Evolutionary conservation across 2,888 invertebrate genomes (phyloP).

Genomic region (Euclidia mi): DNA sequence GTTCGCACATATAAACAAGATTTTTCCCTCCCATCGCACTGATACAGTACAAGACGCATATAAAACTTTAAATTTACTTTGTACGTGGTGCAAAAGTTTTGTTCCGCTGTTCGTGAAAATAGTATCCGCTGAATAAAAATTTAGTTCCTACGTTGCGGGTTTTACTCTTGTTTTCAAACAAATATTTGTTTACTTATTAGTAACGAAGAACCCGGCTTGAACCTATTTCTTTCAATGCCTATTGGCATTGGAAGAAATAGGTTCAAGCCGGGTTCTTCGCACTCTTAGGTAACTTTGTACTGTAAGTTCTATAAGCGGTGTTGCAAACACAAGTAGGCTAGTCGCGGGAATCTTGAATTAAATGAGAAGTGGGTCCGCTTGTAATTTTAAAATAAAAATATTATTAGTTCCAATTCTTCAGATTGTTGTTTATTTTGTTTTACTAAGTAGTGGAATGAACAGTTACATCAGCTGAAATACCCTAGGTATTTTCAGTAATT

Average conservation of each 20-base stretch:
- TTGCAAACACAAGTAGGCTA: conserved; percentile 17
- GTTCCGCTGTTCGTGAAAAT: conserved; percentile 36
- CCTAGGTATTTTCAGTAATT: no score
- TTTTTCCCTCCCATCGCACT: conserved; percentile 40
- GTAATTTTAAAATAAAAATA: neutral
- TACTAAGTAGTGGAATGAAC: no score
- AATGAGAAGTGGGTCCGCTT: conserved; percentile 7
- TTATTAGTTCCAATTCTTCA: no score
- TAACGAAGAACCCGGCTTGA: no score
- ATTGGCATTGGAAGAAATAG: conserved; percentile 44
- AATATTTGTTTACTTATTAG: conserved; percentile 55
- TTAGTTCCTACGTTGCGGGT: conserved; percentile 36
- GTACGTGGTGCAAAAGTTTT: conserved; percentile 44
- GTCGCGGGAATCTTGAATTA: conserved; percentile 4
- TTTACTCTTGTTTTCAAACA: conserved; percentile 42
- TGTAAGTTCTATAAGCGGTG: conserved; percentile 18
- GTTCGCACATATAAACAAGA: conserved; percentile 30
- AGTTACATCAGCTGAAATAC: no score
- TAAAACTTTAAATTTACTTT: conserved; percentile 58
- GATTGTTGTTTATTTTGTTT: no score
- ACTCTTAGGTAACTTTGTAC: conserved; percentile 36
- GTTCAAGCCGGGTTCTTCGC: conserved; percentile 33
- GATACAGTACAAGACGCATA: conserved; percentile 42
- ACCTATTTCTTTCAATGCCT: no score
- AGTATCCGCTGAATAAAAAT: conserved; percentile 44